A percentile compares a stretch with the other conserved stretches of the same genome.
Evolutionary conservation across 2,888 invertebrate species (phyloP).

Genomic region (Agriopis marginaria): DNA sequence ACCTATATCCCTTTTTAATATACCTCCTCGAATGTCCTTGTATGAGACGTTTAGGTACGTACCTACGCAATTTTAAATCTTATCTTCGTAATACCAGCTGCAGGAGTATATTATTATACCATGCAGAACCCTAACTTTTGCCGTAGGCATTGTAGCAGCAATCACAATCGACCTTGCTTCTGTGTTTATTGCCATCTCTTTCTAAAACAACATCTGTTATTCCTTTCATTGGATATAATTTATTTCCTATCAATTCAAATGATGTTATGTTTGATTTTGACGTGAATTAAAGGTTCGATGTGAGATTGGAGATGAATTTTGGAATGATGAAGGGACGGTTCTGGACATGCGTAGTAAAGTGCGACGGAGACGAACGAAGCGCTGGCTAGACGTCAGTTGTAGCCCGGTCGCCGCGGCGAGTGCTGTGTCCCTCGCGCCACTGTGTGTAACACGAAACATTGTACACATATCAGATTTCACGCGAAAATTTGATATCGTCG

Average conservation of each 20-base stretch:
- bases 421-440: constrained; percentile 58
- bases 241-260: constrained; percentile 5
- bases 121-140: constrained; percentile 60
- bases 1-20: constrained; percentile 1
- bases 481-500: constrained; percentile 84
- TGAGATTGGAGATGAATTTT: constrained; percentile 59
- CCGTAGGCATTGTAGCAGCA: constrained; percentile 65
- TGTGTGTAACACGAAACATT: constrained; percentile 56
- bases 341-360: constrained; percentile 83
- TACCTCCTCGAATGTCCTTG: constrained; percentile 48
- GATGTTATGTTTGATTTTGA: constrained; percentile 10
- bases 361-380: constrained; percentile 73
- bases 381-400: constrained; percentile 72
- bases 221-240: constrained; percentile 16
- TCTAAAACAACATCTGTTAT: constrained; percentile 43
- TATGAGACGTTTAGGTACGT: constrained; percentile 33
- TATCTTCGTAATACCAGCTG: constrained; percentile 73
- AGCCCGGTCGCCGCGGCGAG: constrained; percentile 72
- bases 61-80: constrained; percentile 63
- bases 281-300: constrained; percentile 43
- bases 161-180: constrained; percentile 75
- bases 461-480: constrained; percentile 85
- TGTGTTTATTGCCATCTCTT: constrained; percentile 58
- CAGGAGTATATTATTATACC: too few relatives aligned
- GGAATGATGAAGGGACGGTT: constrained; percentile 73